Base-by-base conservation (phyloP, 1,140 invertebrate species). In the Drosophila mauritiana region DNA sequence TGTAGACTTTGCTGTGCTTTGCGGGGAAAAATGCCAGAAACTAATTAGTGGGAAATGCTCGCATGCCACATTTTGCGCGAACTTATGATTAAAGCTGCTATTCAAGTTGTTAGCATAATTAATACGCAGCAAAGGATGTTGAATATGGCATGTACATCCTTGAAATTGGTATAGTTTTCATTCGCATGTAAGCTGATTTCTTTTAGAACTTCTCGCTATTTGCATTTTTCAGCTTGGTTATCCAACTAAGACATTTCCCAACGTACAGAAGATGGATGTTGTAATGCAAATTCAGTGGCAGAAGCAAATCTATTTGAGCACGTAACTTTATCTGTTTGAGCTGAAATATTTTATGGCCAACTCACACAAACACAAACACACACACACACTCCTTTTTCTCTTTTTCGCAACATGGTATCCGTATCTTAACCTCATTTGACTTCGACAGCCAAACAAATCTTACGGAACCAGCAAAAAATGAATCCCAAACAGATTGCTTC, bases 261-360 rank as follows among this genome's bases (percentile, higher is more conserved):
- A 51, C 48, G 48, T 51, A 51, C 42, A 20, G 25, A 48, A 20
- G 36, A 69, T 40, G 27, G 17, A 70, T 69, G 64, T 42, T 27
- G 27, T 43, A 48, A 69, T 70, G 67, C 63, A 70, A 70, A 70
- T 69, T 37, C 51, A 36, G 45, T 39, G 43, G 27, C 67, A 48
- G 15, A 40, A 0, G 51, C 17, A 56, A 36, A 70, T 70, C 25
- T 48, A 69, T 69, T 56, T 69, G 36, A 48, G 64, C 49, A 48
- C 25, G 67, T 64, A 46, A 42, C 65, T 68, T 46, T 65, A 69
- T 56, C 48, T 56, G 42, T 56, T 70, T 69, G 37, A 27, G 46
- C 22, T 36, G 15, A 42, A 25, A 36, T 68, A 51, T 43, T 51
- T 48, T 27, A 31, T 45, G 11, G n/a, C 11, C 36, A 36, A 31